Evolutionary conservation across 2,888 invertebrate genomes (phyloP).

Genomic region (Halocaridina rubra): DNA sequence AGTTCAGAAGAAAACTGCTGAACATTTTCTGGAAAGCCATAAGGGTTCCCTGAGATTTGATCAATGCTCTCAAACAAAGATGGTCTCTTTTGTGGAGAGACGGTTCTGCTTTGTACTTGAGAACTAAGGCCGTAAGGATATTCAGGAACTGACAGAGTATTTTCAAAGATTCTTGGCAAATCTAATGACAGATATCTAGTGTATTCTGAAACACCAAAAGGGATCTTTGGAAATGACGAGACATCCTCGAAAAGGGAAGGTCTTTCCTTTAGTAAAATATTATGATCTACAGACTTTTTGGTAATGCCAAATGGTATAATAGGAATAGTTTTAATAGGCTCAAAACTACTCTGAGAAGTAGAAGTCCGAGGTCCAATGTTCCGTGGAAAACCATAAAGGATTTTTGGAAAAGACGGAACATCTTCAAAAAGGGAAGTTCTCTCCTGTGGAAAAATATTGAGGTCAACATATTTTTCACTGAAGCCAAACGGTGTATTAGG

Average conservation of each 20-base stretch:
- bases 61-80: background rate
- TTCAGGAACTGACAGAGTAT: background rate
- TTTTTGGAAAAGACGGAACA: background rate
- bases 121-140: background rate
- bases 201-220: background rate
- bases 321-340: background rate
- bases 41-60: background rate
- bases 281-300: background rate
- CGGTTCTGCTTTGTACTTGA: background rate
- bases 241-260: background rate
- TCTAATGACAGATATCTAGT: background rate
- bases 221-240: background rate
- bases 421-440: background rate
- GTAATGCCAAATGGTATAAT: constrained; percentile 6
- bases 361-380: background rate
- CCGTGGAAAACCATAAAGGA: background rate
- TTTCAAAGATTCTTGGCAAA: background rate
- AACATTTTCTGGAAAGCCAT: background rate
- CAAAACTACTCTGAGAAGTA: background rate
- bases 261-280: background rate
- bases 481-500: too few relatives aligned
- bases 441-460: too few relatives aligned
- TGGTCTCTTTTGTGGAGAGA: background rate
- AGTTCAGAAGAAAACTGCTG: background rate
- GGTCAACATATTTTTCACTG: too few relatives aligned